phyloP scores from a whole-genome alignment of 2,113 vertebrate genomes.

The Lepidothrix coronata region DNA sequence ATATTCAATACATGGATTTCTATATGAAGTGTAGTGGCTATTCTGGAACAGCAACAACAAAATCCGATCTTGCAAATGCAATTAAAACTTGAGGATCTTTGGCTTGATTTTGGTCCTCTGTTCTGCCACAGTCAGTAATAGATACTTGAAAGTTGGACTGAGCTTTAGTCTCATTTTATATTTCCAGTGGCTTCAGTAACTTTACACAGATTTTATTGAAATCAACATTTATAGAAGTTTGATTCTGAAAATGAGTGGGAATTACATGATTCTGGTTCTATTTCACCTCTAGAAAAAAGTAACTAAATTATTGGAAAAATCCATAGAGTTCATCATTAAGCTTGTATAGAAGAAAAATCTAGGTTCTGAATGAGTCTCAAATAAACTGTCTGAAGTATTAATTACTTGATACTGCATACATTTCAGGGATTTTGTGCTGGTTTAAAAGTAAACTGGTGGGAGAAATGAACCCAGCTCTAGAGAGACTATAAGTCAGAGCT shows the following conservation, averaged over 20 bases:
- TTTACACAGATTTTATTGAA: neutral
- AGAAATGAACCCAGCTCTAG: no score
- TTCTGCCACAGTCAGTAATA: neutral
- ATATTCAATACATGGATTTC: neutral
- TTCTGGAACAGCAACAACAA: neutral
- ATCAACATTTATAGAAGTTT: neutral
- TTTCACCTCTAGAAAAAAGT: neutral
- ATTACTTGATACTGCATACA: neutral
- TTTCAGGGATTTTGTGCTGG: neutral
- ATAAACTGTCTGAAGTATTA: neutral
- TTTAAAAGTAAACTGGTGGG: no score
- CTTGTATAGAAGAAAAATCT: neutral
- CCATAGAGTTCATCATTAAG: neutral
- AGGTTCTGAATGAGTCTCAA: neutral
- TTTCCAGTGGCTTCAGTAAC: neutral
- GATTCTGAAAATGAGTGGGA: neutral
- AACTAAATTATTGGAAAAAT: neutral
- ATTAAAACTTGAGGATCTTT: neutral
- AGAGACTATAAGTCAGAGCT: no score
- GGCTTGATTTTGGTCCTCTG: neutral
- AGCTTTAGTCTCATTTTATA: neutral
- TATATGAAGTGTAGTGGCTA: neutral
- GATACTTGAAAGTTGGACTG: neutral
- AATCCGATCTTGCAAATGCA: neutral
- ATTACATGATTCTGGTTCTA: neutral